phyloP scores from a whole-genome alignment of 2,113 vertebrate genomes.

The Salvelinus fontinalis region DNA sequence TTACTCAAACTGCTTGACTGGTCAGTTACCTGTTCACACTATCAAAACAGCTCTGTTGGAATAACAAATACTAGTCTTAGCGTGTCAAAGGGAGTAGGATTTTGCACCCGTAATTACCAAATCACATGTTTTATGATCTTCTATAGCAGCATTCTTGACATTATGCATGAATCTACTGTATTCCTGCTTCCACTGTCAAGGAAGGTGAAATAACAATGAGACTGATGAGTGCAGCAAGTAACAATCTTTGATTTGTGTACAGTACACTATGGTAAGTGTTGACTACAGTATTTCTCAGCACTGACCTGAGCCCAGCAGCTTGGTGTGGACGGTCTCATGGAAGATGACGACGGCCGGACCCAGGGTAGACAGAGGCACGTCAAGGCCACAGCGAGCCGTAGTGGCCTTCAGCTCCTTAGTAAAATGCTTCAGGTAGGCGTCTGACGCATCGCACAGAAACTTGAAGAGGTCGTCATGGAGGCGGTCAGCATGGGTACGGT shows the following conservation, averaged over 20 bases:
- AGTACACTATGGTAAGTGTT: background rate
- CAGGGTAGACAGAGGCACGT: slow-evolving; percentile 94
- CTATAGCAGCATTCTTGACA: background rate
- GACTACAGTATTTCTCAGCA: slow-evolving; percentile 36
- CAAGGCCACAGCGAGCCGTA: slow-evolving; percentile 92
- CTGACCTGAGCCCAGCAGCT: slow-evolving; percentile 92
- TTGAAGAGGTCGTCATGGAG: slow-evolving; percentile 99
- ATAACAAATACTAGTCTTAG: slow-evolving; percentile 34
- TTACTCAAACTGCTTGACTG: background rate
- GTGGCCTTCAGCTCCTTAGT: slow-evolving; percentile 98
- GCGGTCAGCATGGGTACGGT: slow-evolving; percentile 95
- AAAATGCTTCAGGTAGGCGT: slow-evolving; percentile 97
- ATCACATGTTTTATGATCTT: background rate
- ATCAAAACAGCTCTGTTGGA: slow-evolving; percentile 77
- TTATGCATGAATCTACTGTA: background rate
- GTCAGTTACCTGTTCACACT: background rate
- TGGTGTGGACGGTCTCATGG: slow-evolving; percentile 98
- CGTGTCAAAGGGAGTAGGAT: slow-evolving; percentile 6
- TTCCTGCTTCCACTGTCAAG: background rate
- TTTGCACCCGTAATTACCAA: slow-evolving; percentile 21
- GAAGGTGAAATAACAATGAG: background rate
- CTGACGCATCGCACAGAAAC: slow-evolving; percentile 95
- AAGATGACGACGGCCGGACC: slow-evolving; percentile 98
- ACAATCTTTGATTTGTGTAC: background rate
- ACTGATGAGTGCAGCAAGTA: background rate